phyloP scores from a whole-genome alignment of 2,888 invertebrate species.

The Mystacides longicornis region DNA sequence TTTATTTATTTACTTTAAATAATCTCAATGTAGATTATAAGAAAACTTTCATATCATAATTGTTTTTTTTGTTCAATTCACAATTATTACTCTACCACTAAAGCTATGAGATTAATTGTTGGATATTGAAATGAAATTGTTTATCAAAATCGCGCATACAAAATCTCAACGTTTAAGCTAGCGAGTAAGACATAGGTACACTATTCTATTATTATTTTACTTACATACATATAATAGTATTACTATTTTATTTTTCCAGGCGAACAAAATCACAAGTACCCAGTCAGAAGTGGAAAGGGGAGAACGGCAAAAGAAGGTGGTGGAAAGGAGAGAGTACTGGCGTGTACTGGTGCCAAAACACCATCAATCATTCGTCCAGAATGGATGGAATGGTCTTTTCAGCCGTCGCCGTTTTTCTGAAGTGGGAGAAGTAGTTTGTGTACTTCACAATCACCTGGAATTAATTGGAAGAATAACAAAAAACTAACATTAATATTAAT shows the following conservation, averaged over 20 bases:
- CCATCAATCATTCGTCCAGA: neutral
- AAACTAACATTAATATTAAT: neutral
- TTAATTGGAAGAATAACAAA: constrained; percentile 5
- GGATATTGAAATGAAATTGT: neutral
- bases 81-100: no score
- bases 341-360: neutral
- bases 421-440: neutral
- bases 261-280: neutral
- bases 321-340: neutral
- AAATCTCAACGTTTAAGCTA: no score
- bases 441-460: constrained; percentile 2
- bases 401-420: neutral
- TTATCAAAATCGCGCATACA: no score
- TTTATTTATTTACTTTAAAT: no score
- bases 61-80: no score
- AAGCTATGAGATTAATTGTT: no score
- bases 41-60: no score
- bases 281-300: neutral
- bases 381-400: neutral
- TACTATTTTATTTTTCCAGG: constrained; percentile 4
- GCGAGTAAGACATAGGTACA: neutral
- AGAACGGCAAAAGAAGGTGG: no score
- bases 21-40: no score
- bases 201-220: neutral
- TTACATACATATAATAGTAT: neutral